A percentile compares a stretch with the other conserved stretches of the same genome.
Conservation (phyloP, 2,797 vertebrate species). For the Syndactyla subalaris region DNA sequence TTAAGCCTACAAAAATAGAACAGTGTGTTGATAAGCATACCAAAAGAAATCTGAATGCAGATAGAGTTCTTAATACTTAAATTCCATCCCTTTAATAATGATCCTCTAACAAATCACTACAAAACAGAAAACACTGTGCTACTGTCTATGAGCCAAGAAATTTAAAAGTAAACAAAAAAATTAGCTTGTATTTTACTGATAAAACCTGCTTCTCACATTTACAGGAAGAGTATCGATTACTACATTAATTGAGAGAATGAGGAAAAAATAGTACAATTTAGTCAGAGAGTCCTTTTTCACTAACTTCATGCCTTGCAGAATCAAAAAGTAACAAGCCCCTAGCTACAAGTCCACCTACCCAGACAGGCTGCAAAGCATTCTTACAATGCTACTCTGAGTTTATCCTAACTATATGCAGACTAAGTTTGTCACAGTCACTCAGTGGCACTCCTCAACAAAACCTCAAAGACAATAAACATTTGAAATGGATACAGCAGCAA, state of each 20-base stretch:
- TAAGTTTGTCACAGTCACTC: background rate
- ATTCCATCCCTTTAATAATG: background rate
- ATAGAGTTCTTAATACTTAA: background rate
- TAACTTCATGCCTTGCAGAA: background rate
- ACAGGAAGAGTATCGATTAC: background rate
- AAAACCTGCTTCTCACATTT: background rate
- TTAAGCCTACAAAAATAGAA: constrained; percentile 83
- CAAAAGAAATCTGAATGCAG: background rate
- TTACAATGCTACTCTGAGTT: background rate
- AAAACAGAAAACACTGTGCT: background rate
- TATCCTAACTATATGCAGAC: background rate
- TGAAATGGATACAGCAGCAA: background rate
- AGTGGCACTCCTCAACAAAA: background rate
- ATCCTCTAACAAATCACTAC: background rate
- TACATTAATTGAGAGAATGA: background rate
- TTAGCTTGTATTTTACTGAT: background rate
- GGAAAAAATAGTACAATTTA: background rate
- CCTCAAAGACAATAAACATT: background rate
- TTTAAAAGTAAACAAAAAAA: background rate
- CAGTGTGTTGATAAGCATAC: background rate
- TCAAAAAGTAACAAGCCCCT: background rate
- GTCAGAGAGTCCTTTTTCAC: background rate
- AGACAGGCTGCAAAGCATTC: background rate
- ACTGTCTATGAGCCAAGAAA: rapidly evolving
- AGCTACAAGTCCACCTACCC: background rate